Evolutionary conservation across 1,140 invertebrate species (phyloP).

Genomic region (Pollicipes pollicipes): DNA sequence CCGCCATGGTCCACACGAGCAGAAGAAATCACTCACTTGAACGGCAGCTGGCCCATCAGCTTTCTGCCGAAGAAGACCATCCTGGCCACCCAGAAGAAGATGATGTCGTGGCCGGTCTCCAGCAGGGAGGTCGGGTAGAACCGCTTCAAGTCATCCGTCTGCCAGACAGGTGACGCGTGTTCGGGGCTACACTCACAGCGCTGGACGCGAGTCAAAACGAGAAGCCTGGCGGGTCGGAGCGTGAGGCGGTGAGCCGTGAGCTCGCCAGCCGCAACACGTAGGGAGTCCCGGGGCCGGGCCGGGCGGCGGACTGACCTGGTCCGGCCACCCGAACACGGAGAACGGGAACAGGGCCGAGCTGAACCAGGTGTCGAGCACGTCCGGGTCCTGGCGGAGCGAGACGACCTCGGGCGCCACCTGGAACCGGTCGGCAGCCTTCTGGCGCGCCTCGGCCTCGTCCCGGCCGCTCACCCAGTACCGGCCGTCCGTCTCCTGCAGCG

Average conservation of each 20-base stretch:
- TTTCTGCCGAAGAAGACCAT: conserved; percentile 96
- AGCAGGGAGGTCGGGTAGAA: conserved; percentile 87
- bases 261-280: too few species aligned
- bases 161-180: too few species aligned
- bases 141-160: conserved; percentile 42
- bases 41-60: conserved; percentile 77
- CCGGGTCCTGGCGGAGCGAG: conserved; percentile 62
- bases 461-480: conserved; percentile 81
- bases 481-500: conserved; percentile 37
- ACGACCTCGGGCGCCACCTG: conserved; percentile 48
- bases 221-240: too few species aligned
- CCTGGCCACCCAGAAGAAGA: conserved; percentile 98
- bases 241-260: too few species aligned
- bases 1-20: too few species aligned
- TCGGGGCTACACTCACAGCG: too few species aligned
- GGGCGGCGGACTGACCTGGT: conserved; percentile 43
- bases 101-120: conserved; percentile 93
- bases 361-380: conserved; percentile 99
- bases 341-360: conserved; percentile 94
- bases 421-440: conserved; percentile 67
- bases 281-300: too few species aligned
- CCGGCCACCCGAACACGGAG: conserved; percentile 93
- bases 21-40: conserved; percentile 45
- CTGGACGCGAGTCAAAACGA: too few species aligned
- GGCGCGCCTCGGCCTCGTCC: conserved; percentile 58